Base-by-base conservation (phyloP, 1,140 invertebrate species). In the Drosophila persimilis region DNA sequence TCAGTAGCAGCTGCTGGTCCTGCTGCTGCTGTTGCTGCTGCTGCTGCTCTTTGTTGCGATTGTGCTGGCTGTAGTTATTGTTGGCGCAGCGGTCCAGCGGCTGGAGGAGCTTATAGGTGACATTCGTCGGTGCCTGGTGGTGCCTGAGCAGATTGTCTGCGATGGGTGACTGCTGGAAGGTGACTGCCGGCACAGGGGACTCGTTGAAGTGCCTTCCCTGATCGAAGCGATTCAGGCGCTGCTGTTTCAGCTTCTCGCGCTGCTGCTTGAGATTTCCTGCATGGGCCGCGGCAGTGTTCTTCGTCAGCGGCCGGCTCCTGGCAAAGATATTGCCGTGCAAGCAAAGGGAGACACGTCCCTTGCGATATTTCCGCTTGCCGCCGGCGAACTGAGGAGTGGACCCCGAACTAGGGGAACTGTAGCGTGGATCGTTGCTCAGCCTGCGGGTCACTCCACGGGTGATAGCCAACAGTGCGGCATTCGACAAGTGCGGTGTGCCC, bases 251-350 rank as follows among this genome's bases (percentile, higher is more conserved):
- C 31, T 71, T 86, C 1, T 13, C 63, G 0, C 58, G 67, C 41
- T 71, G 81, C 11, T 58, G 39, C 3, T 47, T 15, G 1, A 60
- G 59, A 11, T 69, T 35, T 0, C 41, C 46, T 9, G 35, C 35
- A 29, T 46, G 26, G 4, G 45, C 54, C 9, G 43, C 6, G 3
- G 31, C 2, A 1, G 26, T 6, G 0, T 35, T 1, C 15, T 58
- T 58, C 0, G 11, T 7, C 9, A 52, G 24, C 11, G 52, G 29
- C 4, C 56, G 51, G 39, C 41, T 52, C 17, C 56, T 79, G 15
- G 70, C 57, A 44, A 74, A 64, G 1, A 75, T 71, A 17, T 64
- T 78, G 13, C 80, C 80, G 24, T 69, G 62, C 17, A 72, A 22
- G 8, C 50, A 71, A 6, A 83, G 29, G 0, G 79, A 67, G 0